phyloP scores from a whole-genome alignment of 2,888 invertebrate genomes.

The Rapana venosa region DNA sequence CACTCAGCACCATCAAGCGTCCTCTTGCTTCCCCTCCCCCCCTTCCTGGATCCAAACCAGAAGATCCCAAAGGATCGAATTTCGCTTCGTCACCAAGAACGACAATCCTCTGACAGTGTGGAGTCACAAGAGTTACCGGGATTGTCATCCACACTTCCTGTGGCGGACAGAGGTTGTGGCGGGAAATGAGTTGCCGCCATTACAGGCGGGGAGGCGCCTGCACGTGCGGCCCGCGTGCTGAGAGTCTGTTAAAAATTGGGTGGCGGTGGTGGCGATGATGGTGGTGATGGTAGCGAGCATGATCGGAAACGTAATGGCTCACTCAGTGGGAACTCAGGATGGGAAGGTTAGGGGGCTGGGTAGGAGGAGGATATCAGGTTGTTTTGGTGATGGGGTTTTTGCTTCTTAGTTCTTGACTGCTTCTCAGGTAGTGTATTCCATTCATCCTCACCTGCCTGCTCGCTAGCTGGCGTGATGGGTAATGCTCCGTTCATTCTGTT shows the following conservation, averaged over 20 bases:
- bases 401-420: too few relatives aligned
- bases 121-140: conserved; percentile 31
- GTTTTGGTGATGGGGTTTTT: too few relatives aligned
- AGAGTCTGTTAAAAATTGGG: not conserved
- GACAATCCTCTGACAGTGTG: conserved; percentile 20
- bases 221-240: conserved; percentile 17
- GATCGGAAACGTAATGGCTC: not conserved
- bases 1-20: too few relatives aligned
- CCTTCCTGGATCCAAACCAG: not conserved
- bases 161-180: not conserved
- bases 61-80: not conserved
- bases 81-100: conserved; percentile 28
- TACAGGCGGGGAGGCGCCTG: not conserved
- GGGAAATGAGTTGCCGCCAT: conserved; percentile 13
- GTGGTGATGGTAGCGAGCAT: not conserved
- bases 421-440: too few relatives aligned
- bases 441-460: too few relatives aligned
- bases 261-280: not conserved
- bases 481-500: too few relatives aligned
- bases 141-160: conserved; percentile 29
- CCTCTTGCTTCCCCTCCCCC: too few relatives aligned
- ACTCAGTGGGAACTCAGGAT: not conserved
- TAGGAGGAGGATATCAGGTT: too few relatives aligned
- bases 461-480: too few relatives aligned
- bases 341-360: not conserved